Base-by-base conservation (phyloP, 1,140 invertebrate genomes). In the Chionoecetes opilio region DNA sequence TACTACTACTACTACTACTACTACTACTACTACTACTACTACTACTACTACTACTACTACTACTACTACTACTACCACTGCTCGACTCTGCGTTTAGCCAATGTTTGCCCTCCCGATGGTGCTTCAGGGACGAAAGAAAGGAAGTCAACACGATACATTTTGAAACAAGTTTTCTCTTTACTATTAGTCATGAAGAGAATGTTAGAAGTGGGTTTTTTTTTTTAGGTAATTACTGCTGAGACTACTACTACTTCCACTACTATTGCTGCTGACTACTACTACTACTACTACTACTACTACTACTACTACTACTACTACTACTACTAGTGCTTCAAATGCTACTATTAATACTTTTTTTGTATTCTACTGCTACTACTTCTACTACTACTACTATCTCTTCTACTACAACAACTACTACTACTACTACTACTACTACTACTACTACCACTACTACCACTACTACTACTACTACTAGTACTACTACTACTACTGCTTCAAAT, bases 351-450 rank as follows among this genome's bases (percentile, higher is more conserved):
- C 6, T 63, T 21, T 26, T 63, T 3, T 26, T 63, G 21, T n/a
- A n/a, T n/a, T n/a, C 21, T 75, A 75, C 63, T 75, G n/a, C 26
- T 75, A 75, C 38, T 53, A 3, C 8, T 53, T n/a, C 21, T 75
- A 21, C 21, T 75, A 75, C 63, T n/a, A 75, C 21, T 75, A 75
- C 53, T 75, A 75, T 26, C n/a, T n/a, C 63, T 75, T n/a, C 63
- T 75, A 75, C 21, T 75, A 75, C 63, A 2, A 75, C 63, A 2
- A 75, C 63, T 75, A n/a, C 63, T n/a, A 75, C 63, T 75, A 75
- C 63, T 75, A 75, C 63, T 75, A 75, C 63, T 75, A 75, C 63
- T 75, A 75, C 63, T 75, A 75, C 63, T 75, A 75, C 63, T 75
- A 75, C 63, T 75, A 75, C 63, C n/a, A 75, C 63, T 75, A 75